Percentiles rank a stretch among this genome's conserved stretches.
Conservation (phyloP, 2,113 vertebrate genomes). For the Conger conger region DNA sequence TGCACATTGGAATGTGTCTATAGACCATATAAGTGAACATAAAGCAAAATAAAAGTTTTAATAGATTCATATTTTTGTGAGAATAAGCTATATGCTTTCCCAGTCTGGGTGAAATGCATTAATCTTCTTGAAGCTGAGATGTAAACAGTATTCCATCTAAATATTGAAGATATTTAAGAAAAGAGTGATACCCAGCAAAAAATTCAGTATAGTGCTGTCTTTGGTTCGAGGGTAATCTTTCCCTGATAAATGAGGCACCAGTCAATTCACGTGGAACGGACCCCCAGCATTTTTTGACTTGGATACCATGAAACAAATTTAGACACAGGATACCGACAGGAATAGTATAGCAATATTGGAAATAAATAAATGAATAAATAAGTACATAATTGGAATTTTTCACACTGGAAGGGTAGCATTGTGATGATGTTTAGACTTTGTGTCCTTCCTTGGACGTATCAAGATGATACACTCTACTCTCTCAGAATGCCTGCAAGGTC, state of each 20-base stretch:
- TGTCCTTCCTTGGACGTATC: background rate
- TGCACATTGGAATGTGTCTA: background rate
- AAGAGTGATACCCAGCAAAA: conserved; percentile 14
- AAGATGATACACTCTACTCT: background rate
- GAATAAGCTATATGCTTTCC: background rate
- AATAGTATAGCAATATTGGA: no score
- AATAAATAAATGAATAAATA: background rate
- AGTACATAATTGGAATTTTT: no score
- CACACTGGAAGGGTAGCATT: background rate
- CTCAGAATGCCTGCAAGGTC: background rate
- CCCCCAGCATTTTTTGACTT: no score
- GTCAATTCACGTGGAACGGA: conserved; percentile 46
- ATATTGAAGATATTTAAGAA: background rate
- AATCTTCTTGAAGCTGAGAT: background rate
- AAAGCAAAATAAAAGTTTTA: background rate
- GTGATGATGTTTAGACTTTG: background rate
- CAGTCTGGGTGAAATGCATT: background rate
- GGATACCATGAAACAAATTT: no score
- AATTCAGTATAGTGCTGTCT: conserved; percentile 31
- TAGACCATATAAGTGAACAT: background rate
- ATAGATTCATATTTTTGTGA: background rate
- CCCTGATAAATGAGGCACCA: conserved; percentile 69
- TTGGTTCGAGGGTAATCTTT: conserved; percentile 57
- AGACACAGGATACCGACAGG: background rate
- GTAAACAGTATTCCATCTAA: background rate